Conservation (phyloP, 2,888 invertebrate species). For the Argyresthia albistria region DNA sequence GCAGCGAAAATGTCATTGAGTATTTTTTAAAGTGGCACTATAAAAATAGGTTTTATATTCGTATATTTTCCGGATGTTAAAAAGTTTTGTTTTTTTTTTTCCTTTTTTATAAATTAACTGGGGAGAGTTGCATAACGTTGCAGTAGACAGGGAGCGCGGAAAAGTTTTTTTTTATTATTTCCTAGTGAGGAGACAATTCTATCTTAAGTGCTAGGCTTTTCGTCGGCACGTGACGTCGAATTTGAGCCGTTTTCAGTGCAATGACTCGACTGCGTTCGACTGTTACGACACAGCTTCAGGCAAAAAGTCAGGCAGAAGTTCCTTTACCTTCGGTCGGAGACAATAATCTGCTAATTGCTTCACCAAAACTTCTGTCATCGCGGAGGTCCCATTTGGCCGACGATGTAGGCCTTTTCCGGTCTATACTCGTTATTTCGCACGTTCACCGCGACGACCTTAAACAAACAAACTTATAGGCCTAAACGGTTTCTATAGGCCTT, state of each 20-base stretch:
- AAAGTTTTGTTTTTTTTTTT: slow-evolving; percentile 17
- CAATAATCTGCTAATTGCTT: slow-evolving; percentile 55
- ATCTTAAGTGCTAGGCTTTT: background rate
- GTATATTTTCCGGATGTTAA: slow-evolving; percentile 33
- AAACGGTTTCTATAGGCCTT: background rate
- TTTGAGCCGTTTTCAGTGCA: slow-evolving; percentile 50
- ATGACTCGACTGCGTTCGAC: slow-evolving; percentile 31
- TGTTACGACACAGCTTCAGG: slow-evolving; percentile 50
- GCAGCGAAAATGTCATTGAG: slow-evolving; percentile 37
- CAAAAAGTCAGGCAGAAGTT: slow-evolving; percentile 39
- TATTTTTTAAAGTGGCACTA: slow-evolving; percentile 24
- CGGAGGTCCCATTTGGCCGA: slow-evolving; percentile 17
- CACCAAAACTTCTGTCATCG: slow-evolving; percentile 49
- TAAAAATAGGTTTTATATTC: slow-evolving; percentile 38
- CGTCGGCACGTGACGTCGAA: slow-evolving; percentile 30
- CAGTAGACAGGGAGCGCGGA: slow-evolving; percentile 39
- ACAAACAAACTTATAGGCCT: slow-evolving; percentile 2
- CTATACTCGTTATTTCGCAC: slow-evolving; percentile 15
- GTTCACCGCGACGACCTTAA: slow-evolving; percentile 29
- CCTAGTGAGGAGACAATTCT: background rate
- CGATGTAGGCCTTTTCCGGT: slow-evolving; percentile 25
- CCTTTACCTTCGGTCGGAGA: slow-evolving; percentile 37
- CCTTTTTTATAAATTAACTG: slow-evolving; percentile 8
- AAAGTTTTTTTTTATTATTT: slow-evolving; percentile 40
- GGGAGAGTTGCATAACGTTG: slow-evolving; percentile 61